Percentiles rank a stretch among this genome's conserved stretches.
Evolutionary conservation across 1,140 invertebrate species (phyloP).

Genomic region (Diabrotica undecimpunctata): DNA sequence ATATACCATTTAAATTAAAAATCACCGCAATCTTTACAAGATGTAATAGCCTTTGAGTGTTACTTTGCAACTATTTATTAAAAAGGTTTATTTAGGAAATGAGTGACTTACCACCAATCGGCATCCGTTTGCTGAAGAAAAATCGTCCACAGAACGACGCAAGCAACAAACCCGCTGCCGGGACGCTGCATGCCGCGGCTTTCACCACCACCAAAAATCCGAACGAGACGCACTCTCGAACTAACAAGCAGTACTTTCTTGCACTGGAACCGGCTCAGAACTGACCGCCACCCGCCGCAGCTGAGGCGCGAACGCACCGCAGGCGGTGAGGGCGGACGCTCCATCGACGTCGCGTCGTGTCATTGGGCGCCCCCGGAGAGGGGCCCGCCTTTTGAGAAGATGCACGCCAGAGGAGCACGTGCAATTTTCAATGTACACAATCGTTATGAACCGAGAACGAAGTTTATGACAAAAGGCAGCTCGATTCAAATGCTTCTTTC

Average conservation of each 20-base stretch:
- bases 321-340: conserved; percentile 29
- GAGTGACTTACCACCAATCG: conserved; percentile 40
- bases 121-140: conserved; percentile 35
- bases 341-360: conserved; percentile 5
- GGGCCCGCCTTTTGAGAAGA: conserved; percentile 27
- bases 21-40: too few relatives aligned
- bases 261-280: conserved; percentile 28
- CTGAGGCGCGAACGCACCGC: conserved; percentile 18
- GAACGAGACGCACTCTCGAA: conserved; percentile 30
- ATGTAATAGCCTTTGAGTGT: too few relatives aligned
- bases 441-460: neutral
- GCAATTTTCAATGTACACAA: conserved; percentile 3
- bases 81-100: too few relatives aligned
- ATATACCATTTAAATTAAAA: too few relatives aligned
- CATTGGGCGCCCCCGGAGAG: conserved; percentile 26
- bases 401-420: neutral
- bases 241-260: conserved; percentile 12
- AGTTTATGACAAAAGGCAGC: too few relatives aligned
- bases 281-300: conserved; percentile 18
- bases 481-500: too few relatives aligned
- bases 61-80: too few relatives aligned
- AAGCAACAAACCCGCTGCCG: conserved; percentile 37
- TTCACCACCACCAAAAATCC: conserved; percentile 14
- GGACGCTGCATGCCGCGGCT: conserved; percentile 41
- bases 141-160: conserved; percentile 41